phyloP scores from a whole-genome alignment of 1,140 invertebrate genomes.

The Macrosteles quadrilineatus region DNA sequence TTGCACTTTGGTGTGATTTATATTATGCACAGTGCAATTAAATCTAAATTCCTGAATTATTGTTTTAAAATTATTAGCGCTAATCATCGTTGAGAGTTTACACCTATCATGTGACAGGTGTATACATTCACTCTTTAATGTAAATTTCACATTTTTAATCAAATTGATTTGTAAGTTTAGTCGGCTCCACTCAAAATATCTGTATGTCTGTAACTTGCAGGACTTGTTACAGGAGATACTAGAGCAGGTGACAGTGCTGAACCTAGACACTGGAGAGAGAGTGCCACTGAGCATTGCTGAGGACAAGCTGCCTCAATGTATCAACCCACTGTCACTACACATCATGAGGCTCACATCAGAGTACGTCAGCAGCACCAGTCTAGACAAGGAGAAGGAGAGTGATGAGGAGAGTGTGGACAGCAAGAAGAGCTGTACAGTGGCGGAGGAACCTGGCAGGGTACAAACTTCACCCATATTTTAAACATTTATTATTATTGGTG shows the following conservation, averaged over 20 bases:
- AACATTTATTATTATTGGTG: neutral
- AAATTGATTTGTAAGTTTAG: too few species aligned
- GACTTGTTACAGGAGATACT: constrained; percentile 78
- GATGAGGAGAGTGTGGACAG: constrained; percentile 84
- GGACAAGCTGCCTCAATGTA: constrained; percentile 85
- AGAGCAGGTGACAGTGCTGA: constrained; percentile 88
- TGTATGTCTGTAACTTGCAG: too few species aligned
- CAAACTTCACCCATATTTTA: too few species aligned
- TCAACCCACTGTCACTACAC: constrained; percentile 85
- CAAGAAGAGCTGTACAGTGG: constrained; percentile 65
- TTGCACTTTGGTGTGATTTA: too few species aligned
- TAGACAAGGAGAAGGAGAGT: constrained; percentile 69
- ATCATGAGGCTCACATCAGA: constrained; percentile 92
- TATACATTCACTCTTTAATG: too few species aligned
- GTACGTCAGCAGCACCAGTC: constrained; percentile 74
- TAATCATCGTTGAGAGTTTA: too few species aligned
- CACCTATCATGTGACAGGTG: too few species aligned
- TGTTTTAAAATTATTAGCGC: too few species aligned
- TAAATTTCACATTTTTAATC: too few species aligned
- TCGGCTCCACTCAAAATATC: too few species aligned
- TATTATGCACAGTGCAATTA: too few species aligned
- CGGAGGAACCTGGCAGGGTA: constrained; percentile 51
- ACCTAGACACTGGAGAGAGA: constrained; percentile 90
- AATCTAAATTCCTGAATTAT: too few species aligned
- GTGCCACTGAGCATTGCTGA: constrained; percentile 87